phyloP scores from a whole-genome alignment of 2,113 vertebrate genomes.

The Trematocara stigmaticum region DNA sequence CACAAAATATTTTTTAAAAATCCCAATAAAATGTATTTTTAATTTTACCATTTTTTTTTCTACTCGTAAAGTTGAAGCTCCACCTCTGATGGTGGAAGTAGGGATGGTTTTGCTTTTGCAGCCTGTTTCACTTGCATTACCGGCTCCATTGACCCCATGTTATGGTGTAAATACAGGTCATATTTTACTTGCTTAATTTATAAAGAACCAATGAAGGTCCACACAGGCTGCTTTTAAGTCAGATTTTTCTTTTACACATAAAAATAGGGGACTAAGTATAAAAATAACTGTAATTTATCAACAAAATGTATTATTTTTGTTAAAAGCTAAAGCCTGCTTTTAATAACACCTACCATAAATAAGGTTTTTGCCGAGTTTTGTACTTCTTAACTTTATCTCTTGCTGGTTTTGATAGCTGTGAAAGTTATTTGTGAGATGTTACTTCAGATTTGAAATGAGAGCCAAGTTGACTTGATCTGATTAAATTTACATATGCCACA shows the following conservation, averaged over 20 bases:
- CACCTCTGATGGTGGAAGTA: neutral
- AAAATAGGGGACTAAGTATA: neutral
- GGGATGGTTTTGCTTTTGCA: neutral
- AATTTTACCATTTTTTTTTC: neutral
- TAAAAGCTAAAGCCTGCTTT: neutral
- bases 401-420: neutral
- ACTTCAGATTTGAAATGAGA: neutral
- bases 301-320: neutral
- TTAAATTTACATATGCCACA: neutral
- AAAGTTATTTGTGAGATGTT: neutral
- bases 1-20: fast-evolving
- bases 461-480: neutral
- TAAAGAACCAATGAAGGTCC: neutral
- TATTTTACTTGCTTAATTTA: neutral
- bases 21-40: neutral
- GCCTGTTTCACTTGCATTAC: neutral
- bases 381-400: neutral
- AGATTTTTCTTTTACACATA: neutral
- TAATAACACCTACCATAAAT: neutral
- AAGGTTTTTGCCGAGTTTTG: neutral
- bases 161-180: neutral
- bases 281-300: neutral
- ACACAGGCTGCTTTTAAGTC: neutral
- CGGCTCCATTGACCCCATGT: neutral
- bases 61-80: neutral